Evolutionary conservation across 2,888 invertebrate genomes (phyloP).

Genomic region (Drosophila birchii): DNA sequence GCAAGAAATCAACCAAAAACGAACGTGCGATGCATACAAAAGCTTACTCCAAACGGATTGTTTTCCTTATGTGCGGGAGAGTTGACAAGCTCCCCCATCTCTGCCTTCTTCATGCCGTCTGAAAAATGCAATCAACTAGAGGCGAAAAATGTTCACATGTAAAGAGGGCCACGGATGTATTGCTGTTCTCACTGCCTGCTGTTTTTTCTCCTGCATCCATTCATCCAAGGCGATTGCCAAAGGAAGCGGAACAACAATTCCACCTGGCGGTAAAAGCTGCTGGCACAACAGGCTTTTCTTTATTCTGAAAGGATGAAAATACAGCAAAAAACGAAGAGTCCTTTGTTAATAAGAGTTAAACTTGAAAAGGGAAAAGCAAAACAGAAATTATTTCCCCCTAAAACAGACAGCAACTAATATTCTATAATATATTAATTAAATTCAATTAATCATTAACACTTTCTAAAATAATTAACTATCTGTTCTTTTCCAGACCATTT

Average conservation of each 20-base stretch:
- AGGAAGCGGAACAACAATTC: conserved; percentile 65
- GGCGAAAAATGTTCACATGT: conserved; percentile 68
- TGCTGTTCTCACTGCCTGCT: conserved; percentile 4
- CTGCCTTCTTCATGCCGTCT: conserved; percentile 27
- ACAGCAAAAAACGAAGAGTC: background rate
- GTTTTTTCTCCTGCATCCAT: conserved; percentile 26
- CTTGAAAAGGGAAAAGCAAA: no score
- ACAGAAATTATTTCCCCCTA: no score
- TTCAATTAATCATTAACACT: background rate
- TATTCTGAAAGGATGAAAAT: conserved; percentile 1
- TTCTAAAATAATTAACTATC: no score
- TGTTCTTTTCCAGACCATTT: background rate
- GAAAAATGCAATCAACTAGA: conserved; percentile 81
- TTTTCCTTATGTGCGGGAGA: conserved; percentile 65
- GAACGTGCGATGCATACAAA: conserved; percentile 78
- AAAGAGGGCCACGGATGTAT: conserved; percentile 58
- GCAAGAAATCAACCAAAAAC: conserved; percentile 80
- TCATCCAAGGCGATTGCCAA: conserved; percentile 57
- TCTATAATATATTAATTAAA: background rate
- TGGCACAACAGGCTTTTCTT: conserved; percentile 24
- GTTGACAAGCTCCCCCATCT: conserved; percentile 29
- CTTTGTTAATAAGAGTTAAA: conserved; percentile 12
- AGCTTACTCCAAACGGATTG: conserved; percentile 70
- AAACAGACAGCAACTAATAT: background rate
- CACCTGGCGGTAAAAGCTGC: conserved; percentile 25